A percentile compares a stretch with the other conserved stretches of the same genome.
Evolutionary conservation across 2,113 vertebrate species (phyloP).

Genomic region (Carettochelys insculpta): DNA sequence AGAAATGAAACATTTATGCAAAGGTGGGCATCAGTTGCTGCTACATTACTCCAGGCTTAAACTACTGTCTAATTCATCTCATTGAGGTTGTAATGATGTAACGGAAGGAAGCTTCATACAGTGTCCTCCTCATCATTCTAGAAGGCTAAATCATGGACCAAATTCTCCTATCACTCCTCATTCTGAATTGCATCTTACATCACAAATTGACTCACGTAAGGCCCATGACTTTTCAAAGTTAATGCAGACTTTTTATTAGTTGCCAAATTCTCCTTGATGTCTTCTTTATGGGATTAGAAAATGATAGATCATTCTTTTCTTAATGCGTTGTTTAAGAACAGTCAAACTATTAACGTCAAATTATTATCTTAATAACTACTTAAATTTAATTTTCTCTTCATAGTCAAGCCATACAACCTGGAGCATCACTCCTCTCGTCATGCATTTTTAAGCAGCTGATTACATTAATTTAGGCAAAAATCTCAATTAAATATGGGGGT

Average conservation of each 20-base stretch:
- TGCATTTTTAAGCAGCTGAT: not conserved
- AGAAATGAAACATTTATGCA: too few species aligned
- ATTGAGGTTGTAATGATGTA: too few species aligned
- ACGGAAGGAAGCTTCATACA: too few species aligned
- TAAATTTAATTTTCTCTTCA: not conserved
- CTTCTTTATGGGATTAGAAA: not conserved
- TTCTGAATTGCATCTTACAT: too few species aligned
- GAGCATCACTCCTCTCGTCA: too few species aligned
- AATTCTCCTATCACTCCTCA: too few species aligned
- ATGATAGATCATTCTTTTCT: not conserved
- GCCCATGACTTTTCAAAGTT: too few species aligned
- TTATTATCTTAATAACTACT: not conserved
- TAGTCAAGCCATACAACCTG: not conserved
- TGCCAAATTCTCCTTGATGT: not conserved
- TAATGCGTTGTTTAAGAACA: not conserved
- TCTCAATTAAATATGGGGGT: not conserved
- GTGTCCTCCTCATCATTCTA: too few species aligned
- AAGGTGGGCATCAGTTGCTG: not conserved
- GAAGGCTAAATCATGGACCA: too few species aligned
- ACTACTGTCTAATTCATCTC: too few species aligned
- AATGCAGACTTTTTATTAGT: not conserved
- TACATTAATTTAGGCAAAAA: not conserved
- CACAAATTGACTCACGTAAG: too few species aligned
- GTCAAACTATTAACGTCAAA: not conserved
- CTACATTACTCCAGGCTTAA: not conserved